Evolutionary conservation across 2,113 vertebrate genomes (phyloP).

Genomic region (Microtus montanus): DNA sequence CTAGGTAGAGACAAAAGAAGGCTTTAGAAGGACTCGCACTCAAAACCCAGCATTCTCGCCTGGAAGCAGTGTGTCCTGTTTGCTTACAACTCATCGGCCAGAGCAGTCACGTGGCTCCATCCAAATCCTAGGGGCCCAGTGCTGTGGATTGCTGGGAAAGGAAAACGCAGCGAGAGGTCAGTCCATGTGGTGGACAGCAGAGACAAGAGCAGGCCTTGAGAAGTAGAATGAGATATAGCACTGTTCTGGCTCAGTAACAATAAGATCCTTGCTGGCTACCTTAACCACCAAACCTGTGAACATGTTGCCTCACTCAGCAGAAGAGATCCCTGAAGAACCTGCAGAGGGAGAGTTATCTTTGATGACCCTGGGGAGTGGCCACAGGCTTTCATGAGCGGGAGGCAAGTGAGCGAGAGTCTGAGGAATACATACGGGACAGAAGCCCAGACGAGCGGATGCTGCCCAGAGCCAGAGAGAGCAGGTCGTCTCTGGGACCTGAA

Average conservation of each 20-base stretch:
- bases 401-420: not conserved
- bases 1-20: not conserved
- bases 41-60: too few species aligned
- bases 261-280: not conserved
- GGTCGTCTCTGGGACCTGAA: not conserved
- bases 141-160: accelerated
- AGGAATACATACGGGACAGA: accelerated
- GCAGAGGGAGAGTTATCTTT: not conserved
- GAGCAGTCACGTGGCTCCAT: not conserved
- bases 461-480: not conserved
- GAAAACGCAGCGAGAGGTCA: accelerated
- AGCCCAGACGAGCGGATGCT: accelerated
- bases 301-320: not conserved
- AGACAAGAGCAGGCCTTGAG: not conserved
- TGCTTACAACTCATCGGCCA: not conserved
- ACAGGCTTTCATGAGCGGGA: not conserved
- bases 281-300: not conserved
- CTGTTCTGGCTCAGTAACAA: not conserved
- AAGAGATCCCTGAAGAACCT: not conserved
- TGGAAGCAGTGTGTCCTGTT: not conserved
- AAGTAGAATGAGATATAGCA: accelerated
- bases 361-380: accelerated
- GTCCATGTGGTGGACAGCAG: too few species aligned
- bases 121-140: not conserved
- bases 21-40: not conserved